Evolutionary conservation across 2,797 vertebrate genomes (phyloP).

Genomic region (Chaetodon trifasciatus): DNA sequence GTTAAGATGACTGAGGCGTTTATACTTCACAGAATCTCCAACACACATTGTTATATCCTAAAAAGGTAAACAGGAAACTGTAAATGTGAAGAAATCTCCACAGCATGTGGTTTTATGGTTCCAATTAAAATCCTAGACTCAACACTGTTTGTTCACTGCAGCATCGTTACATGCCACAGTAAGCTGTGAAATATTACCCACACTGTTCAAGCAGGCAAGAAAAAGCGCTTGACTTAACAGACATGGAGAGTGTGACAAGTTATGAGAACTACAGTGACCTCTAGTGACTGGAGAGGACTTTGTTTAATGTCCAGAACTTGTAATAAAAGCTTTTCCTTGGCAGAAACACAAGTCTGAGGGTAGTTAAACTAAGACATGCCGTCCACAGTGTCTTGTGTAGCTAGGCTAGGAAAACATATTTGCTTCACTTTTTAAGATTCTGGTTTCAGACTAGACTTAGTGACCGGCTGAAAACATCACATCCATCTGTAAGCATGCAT

Average conservation of each 20-base stretch:
- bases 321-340: background rate
- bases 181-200: constrained; percentile 40
- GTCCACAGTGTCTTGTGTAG: background rate
- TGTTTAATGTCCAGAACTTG: background rate
- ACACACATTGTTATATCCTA: background rate
- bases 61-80: constrained; percentile 11
- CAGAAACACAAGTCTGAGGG: constrained; percentile 7
- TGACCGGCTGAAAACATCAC: background rate
- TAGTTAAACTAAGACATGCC: background rate
- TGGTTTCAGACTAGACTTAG: background rate
- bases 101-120: background rate
- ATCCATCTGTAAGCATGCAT: background rate
- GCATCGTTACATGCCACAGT: constrained; percentile 19
- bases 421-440: background rate
- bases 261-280: constrained; percentile 52
- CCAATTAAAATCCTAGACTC: constrained; percentile 15
- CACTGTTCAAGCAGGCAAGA: constrained; percentile 28
- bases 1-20: constrained; percentile 2
- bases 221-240: constrained; percentile 25
- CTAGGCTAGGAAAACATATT: background rate
- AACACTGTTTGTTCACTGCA: constrained; percentile 16
- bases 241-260: background rate
- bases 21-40: background rate
- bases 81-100: background rate
- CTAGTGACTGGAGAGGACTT: constrained; percentile 34